phyloP scores from a whole-genome alignment of 2,888 invertebrate species.

The Mythimna ferrago region DNA sequence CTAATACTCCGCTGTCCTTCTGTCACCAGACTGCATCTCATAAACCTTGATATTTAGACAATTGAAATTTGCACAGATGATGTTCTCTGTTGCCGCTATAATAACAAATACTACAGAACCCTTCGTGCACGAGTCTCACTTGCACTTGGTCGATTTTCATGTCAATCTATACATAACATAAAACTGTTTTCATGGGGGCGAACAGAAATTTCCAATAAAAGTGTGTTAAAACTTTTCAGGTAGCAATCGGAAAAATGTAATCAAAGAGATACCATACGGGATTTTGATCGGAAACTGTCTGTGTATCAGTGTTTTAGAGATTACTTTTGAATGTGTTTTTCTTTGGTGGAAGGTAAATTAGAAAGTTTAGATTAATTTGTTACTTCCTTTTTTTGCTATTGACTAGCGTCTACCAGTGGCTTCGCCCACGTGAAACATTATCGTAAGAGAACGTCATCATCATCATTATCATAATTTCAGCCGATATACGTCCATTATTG shows the following conservation, averaged over 20 bases:
- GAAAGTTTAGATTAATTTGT: background rate
- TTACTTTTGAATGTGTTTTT: background rate
- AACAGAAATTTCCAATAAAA: conserved; percentile 76
- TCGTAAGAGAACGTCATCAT: no score
- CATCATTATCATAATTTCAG: no score
- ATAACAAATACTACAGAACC: no score
- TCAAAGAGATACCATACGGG: conserved; percentile 58
- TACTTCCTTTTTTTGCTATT: background rate
- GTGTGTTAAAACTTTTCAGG: conserved; percentile 64
- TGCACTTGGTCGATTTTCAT: conserved; percentile 56
- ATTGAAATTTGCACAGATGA: no score
- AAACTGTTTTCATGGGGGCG: conserved; percentile 67
- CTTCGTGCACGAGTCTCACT: no score
- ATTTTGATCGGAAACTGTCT: conserved; percentile 22
- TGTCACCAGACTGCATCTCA: no score
- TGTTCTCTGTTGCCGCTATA: no score
- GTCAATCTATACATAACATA: conserved; percentile 63
- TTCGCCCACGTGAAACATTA: no score
- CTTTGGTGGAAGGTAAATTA: background rate
- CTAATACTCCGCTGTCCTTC: no score
- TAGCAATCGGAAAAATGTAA: conserved; percentile 69
- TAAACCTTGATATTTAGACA: no score
- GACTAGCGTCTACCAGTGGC: no score
- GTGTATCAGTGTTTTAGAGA: background rate
- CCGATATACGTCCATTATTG: no score